Evolutionary conservation across 2,888 invertebrate species (phyloP), one percentile per base, ranked within the genome.

Genomic region (Ochropleura leucogaster): DNA sequence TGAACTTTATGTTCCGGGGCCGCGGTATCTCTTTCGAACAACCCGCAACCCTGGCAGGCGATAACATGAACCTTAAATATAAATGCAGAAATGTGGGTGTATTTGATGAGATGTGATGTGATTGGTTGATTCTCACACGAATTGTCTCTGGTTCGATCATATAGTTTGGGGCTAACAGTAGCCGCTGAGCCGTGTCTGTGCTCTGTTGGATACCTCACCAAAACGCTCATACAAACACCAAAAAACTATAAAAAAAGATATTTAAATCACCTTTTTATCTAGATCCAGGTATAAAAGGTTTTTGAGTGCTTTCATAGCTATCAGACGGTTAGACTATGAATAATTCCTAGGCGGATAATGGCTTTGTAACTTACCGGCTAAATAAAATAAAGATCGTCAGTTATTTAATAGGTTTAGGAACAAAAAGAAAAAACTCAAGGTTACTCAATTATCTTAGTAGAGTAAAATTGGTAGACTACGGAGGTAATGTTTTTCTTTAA

Each of bases 241-340:
- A 12, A 47, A 5, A 20, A 66, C 49, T 14, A 2, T 62, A 6
- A n/a, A 14, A 66, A 67, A 71, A 66, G 63, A 64, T 10, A 47
- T n/a, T 42, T 66, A 47, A 40, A 69, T 74, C 62, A 49, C 20
- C 9, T 57, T 57, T 68, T 60, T 80, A 66, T 74, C 46, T 62
- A 66, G 62, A 74, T 68, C n/a, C 67, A 51, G 20, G 49, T 65
- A 55, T 62, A 68, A 80, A 69, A 79, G 60, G 55, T 74, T 73
- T 80, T 65, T 49, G 53, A 79, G 80, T 73, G 64, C 49, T 79
- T 73, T 46, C 20, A 40, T 68, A 46, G 18, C 20, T 68, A 18
- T 16, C 7, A 63, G 12, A 64, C n/a, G 47, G 20, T 51, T 40
- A 51, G 12, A 18, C 20, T 44, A 62, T 77, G 53, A 72, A 77